Percentiles rank a stretch among this genome's conserved stretches.
Evolutionary conservation across 2,113 vertebrate genomes (phyloP).

Genomic region (Octodon degus): DNA sequence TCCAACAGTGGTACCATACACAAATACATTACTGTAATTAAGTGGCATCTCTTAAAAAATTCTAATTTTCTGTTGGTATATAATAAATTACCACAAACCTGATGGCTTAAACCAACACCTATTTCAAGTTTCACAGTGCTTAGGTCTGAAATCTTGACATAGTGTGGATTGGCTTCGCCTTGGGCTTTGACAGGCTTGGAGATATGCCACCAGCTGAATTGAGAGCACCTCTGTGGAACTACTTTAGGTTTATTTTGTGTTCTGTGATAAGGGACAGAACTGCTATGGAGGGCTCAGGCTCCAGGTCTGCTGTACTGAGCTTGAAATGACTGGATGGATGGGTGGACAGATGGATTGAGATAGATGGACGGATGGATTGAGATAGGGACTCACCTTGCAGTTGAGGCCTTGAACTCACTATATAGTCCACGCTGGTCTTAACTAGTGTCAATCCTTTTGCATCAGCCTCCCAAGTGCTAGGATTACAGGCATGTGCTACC

Average conservation of each 20-base stretch:
- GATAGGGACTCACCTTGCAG: background rate
- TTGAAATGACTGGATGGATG: background rate
- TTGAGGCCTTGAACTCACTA: background rate
- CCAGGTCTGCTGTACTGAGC: background rate
- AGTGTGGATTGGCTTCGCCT: background rate
- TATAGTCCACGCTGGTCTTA: background rate
- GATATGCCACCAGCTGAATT: background rate
- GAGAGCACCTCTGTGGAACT: background rate
- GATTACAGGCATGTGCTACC: background rate
- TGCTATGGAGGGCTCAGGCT: background rate
- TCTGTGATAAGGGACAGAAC: background rate
- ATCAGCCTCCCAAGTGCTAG: background rate
- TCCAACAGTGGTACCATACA: background rate
- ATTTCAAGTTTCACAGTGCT: background rate
- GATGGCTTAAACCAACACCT: background rate
- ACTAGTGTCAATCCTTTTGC: background rate
- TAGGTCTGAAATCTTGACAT: background rate
- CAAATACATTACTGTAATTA: background rate
- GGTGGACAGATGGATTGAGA: background rate
- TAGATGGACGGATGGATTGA: background rate
- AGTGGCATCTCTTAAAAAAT: background rate
- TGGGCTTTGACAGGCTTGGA: background rate
- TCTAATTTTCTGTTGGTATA: background rate
- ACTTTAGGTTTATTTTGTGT: background rate
- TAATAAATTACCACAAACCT: background rate